Evolutionary conservation across 2,888 invertebrate genomes (phyloP).

Genomic region (Acronicta leporina): DNA sequence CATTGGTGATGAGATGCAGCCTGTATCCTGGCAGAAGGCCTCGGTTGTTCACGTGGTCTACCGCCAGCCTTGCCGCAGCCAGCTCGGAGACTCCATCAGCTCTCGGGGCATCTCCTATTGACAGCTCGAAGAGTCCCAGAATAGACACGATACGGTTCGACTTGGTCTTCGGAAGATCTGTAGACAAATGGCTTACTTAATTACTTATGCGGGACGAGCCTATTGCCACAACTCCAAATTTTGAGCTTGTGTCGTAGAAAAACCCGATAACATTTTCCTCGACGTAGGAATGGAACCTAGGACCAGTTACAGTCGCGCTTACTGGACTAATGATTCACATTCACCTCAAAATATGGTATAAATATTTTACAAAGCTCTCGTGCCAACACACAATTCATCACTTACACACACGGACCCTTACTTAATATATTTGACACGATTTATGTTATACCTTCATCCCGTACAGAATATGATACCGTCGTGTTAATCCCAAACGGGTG

Average conservation of each 20-base stretch:
- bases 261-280: no score
- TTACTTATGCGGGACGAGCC: no score
- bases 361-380: no score
- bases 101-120: slow-evolving; percentile 90
- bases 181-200: background rate
- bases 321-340: no score
- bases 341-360: no score
- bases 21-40: slow-evolving; percentile 92
- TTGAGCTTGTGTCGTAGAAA: no score
- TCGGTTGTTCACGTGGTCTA: slow-evolving; percentile 93
- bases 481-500: slow-evolving; percentile 14
- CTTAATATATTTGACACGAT: slow-evolving; percentile 22
- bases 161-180: slow-evolving; percentile 67
- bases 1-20: slow-evolving; percentile 93
- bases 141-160: slow-evolving; percentile 89
- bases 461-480: slow-evolving; percentile 21
- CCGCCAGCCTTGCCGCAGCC: slow-evolving; percentile 93
- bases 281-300: no score
- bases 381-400: slow-evolving; percentile 24
- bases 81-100: slow-evolving; percentile 93
- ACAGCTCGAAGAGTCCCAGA: slow-evolving; percentile 94
- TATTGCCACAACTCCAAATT: no score
- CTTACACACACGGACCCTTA: slow-evolving; percentile 5
- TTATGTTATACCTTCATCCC: slow-evolving; percentile 15
- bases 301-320: no score